Conservation (phyloP, 2,888 invertebrate genomes). For the Papilio demoleus region DNA sequence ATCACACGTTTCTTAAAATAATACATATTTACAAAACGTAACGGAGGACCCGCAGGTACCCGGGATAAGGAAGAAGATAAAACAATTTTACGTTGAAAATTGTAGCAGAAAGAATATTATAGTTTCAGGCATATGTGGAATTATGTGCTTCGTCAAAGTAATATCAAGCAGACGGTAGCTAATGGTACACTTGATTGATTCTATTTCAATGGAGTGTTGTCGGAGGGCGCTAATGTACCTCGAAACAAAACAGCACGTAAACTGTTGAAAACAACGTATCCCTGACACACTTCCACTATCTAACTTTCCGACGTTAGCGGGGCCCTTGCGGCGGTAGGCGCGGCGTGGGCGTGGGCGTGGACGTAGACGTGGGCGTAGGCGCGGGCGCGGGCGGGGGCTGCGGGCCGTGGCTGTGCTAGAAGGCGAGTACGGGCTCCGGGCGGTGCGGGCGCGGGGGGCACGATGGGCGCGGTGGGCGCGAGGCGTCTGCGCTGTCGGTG, state of each 20-base stretch:
- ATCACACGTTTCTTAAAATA: constrained; percentile 39
- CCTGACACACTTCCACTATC: not conserved
- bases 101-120: not conserved
- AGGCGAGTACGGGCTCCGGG: no score
- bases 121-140: not conserved
- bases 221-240: no score
- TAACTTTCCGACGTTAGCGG: not conserved
- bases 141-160: not conserved
- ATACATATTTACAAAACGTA: constrained; percentile 30
- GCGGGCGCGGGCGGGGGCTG: not conserved
- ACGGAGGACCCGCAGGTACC: constrained; percentile 19
- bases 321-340: not conserved
- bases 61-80: not conserved
- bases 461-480: constrained; percentile 23
- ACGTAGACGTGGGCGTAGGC: not conserved
- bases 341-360: constrained; percentile 4
- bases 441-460: constrained; percentile 11
- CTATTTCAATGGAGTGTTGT: no score
- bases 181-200: no score
- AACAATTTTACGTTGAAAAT: not conserved
- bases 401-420: constrained; percentile 11
- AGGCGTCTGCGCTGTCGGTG: not conserved
- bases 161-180: not conserved
- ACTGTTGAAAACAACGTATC: no score
- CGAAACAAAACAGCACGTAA: no score